These are phyloP conservation scores for Chrysolina haemoptera DNA, from an alignment of 2,888 invertebrate genomes.

Conservation along the genomic window DNA sequence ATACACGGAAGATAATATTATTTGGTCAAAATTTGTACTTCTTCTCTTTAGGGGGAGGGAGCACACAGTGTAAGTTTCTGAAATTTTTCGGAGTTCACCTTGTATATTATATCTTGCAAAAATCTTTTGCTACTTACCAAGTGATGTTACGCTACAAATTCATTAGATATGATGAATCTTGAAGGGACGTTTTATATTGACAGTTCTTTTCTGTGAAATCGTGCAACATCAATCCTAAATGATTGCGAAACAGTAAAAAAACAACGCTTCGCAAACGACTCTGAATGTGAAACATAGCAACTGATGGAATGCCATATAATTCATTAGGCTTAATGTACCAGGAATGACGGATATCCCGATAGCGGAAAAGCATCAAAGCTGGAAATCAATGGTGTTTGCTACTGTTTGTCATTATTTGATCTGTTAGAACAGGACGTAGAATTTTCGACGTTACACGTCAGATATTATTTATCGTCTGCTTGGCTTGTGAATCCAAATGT, in stretches of 20 bases:
- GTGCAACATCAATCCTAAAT: background rate
- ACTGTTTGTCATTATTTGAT: background rate
- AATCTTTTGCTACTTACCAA: no score
- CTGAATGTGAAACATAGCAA: background rate
- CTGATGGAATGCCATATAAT: background rate
- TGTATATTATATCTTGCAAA: no score
- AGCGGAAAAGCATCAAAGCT: slow-evolving; percentile 3
- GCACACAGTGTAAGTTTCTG: no score
- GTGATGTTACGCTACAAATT: no score
- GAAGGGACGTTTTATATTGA: no score
- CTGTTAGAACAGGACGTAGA: background rate
- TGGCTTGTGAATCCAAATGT: no score
- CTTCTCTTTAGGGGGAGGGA: no score
- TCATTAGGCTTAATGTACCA: slow-evolving; percentile 7
- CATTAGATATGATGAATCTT: no score
- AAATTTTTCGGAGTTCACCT: no score
- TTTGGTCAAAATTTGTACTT: no score
- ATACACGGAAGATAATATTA: no score
- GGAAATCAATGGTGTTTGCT: slow-evolving; percentile 14
- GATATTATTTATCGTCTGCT: background rate
- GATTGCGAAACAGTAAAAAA: background rate
- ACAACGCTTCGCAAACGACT: background rate
- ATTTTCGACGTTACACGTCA: background rate
- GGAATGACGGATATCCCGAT: background rate
- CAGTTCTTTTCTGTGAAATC: background rate